Evolutionary conservation across 2,888 invertebrate species (phyloP).

Genomic region (Panorpa germanica): DNA sequence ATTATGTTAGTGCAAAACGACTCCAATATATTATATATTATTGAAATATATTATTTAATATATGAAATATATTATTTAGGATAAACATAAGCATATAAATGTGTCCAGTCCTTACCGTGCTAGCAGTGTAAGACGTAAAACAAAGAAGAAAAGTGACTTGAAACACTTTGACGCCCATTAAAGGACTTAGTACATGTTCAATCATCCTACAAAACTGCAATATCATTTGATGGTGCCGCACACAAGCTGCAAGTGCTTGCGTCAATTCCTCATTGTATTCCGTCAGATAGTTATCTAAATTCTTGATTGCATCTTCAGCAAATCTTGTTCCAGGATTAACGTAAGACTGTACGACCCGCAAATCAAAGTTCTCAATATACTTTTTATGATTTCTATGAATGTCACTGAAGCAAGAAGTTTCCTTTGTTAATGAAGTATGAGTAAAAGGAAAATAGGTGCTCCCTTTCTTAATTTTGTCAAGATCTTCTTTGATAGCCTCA

Average conservation of each 20-base stretch:
- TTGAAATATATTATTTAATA: background rate
- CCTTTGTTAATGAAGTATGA: too few relatives aligned
- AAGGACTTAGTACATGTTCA: slow-evolving; percentile 19
- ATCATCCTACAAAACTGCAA: slow-evolving; percentile 16
- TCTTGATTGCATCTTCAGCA: too few relatives aligned
- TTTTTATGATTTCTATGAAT: too few relatives aligned
- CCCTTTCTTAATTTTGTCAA: too few relatives aligned
- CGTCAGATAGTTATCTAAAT: slow-evolving; percentile 9
- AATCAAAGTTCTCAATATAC: too few relatives aligned
- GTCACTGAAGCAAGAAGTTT: too few relatives aligned
- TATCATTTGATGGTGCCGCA: slow-evolving; percentile 20
- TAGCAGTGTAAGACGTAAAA: slow-evolving; percentile 19
- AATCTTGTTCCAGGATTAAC: too few relatives aligned
- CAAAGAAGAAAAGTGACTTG: slow-evolving; percentile 20
- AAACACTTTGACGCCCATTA: slow-evolving; percentile 20
- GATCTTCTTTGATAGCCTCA: too few relatives aligned
- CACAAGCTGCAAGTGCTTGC: slow-evolving; percentile 16
- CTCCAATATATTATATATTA: too few relatives aligned
- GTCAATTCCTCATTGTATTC: slow-evolving; percentile 11
- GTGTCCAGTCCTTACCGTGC: slow-evolving; percentile 19
- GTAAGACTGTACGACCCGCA: too few relatives aligned
- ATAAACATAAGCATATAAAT: too few relatives aligned
- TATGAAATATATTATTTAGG: slow-evolving; percentile 1
- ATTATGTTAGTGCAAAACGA: slow-evolving; percentile 8
- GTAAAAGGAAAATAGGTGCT: too few relatives aligned